A percentile compares a stretch with the other conserved stretches of the same genome.
These are phyloP conservation scores for Mixornis gularis DNA, from an alignment of 2,113 vertebrate genomes.

Conservation along the genomic window DNA sequence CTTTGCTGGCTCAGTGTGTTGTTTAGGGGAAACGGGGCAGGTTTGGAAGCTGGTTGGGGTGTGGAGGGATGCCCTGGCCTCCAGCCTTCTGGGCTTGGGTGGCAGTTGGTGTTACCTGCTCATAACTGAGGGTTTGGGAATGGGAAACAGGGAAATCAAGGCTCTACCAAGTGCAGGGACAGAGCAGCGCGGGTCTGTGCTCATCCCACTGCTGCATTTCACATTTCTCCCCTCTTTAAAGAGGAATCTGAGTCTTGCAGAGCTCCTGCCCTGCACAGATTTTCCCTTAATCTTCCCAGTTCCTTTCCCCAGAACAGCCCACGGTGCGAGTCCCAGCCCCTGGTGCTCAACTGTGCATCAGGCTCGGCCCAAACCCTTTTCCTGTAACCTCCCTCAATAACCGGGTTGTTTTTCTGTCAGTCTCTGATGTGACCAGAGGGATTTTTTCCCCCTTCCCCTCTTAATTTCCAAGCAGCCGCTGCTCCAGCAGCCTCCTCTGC, in stretches of 20 bases:
- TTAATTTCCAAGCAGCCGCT: neutral
- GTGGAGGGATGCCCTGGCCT: neutral
- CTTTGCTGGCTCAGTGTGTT: neutral
- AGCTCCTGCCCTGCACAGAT: fast-evolving
- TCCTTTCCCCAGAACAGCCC: neutral
- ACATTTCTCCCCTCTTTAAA: neutral
- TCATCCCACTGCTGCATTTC: neutral
- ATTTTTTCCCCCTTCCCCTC: neutral
- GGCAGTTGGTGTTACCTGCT: neutral
- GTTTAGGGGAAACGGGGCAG: neutral
- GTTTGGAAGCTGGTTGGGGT: neutral
- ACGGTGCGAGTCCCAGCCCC: fast-evolving
- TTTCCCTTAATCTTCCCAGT: neutral
- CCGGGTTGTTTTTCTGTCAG: neutral
- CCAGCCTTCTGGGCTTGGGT: neutral
- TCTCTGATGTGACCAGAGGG: neutral
- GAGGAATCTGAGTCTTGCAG: neutral
- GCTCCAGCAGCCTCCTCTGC: neutral
- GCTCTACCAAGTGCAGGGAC: neutral
- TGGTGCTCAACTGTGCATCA: no score
- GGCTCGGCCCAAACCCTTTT: neutral
- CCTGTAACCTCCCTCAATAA: neutral
- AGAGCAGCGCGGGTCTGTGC: neutral
- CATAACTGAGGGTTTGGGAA: neutral
- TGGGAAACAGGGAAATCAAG: neutral